Base-by-base conservation (phyloP, 2,113 vertebrate species). In the Zosterops borbonicus region DNA sequence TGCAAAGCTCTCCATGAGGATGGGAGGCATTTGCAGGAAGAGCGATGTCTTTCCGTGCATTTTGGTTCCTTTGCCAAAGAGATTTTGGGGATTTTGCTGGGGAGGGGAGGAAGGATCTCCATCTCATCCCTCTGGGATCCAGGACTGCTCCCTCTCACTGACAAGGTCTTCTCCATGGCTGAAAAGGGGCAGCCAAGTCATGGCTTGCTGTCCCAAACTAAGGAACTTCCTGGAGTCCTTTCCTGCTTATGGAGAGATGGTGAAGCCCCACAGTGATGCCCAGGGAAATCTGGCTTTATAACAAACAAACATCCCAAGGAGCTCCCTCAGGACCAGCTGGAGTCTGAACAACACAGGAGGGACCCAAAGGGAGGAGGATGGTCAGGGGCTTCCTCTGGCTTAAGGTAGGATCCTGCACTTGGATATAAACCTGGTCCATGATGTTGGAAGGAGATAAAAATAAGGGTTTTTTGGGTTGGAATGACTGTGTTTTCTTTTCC, bases 31-130 rank as follows among this genome's bases (percentile, higher is more conserved):
- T 8, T 5, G 28, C 35, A 41, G 77, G 70, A 69, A 62, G 46
- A 67, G 12, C 0, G 0, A 27, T 0, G 0, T 5, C 20, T 24
- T 74, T 25, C 65, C 0, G 0, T 47, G 62, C 9, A 12, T 35
- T 52, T 64, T 33, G 9, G 21, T 55, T 33, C 27, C 44, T 92
- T 75, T 90, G 41, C 35, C 39, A 47, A 42, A 28, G 50, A 18
- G 55, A 46, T 87, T 78, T 60, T 2, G 16, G 53, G n/a, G 8
- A 9, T 49, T 55, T 87, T 82, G 44, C 67, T 28, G 31, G 17
- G 28, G 12, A 78, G 64, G 39, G 77, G 71, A 56, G 67, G 37
- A 68, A 23, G 3, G 1, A 14, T 7, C 25, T 62, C 53, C 41
- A 31, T 0, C 71, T 70, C 55, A 31, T 60, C 50, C 39, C 31